Conservation (phyloP, 2,113 vertebrate genomes). For the Ptilonorhynchus violaceus region DNA sequence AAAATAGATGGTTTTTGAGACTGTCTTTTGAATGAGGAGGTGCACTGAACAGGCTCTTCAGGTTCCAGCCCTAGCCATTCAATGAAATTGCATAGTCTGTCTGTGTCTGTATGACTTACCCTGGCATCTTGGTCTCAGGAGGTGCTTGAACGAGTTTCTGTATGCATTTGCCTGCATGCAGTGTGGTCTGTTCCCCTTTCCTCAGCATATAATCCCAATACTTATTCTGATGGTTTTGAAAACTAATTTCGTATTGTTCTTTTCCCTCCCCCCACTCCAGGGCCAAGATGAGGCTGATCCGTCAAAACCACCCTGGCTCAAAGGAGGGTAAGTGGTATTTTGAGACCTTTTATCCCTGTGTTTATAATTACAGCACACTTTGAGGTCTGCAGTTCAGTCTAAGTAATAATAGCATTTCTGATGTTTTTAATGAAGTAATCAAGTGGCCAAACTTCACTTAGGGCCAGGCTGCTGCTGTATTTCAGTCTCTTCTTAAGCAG, state of each 20-base stretch:
- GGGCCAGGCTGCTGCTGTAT: neutral
- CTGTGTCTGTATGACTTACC: neutral
- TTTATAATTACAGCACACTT: neutral
- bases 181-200: neutral
- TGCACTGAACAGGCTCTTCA: constrained; percentile 67
- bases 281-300: constrained; percentile 79
- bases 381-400: neutral
- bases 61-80: neutral
- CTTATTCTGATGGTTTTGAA: neutral
- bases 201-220: neutral
- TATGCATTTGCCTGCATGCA: constrained; percentile 39
- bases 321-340: constrained; percentile 84
- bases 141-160: neutral
- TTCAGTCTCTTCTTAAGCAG: neutral
- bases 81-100: neutral
- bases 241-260: neutral
- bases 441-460: neutral
- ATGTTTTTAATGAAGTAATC: neutral
- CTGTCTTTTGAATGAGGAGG: neutral
- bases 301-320: constrained; percentile 85
- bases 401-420: neutral
- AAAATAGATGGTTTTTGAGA: neutral
- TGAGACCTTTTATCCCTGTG: neutral
- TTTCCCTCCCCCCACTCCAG: constrained; percentile 55
- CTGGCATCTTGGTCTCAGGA: neutral